Percentiles rank a stretch among this genome's conserved stretches.
Conservation (phyloP, 2,113 vertebrate species). For the Notechis scutatus region DNA sequence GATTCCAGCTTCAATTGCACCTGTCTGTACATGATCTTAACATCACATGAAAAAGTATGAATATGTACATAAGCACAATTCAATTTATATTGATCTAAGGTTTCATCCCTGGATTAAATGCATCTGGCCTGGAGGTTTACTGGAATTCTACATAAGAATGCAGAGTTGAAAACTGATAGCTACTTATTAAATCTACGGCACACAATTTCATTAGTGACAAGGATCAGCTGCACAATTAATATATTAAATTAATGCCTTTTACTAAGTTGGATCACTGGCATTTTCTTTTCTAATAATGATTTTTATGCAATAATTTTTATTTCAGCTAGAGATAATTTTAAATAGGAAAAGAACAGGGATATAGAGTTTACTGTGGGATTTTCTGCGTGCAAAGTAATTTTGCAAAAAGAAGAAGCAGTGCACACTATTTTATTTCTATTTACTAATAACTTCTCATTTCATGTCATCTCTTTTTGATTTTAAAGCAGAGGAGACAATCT, state of each 20-base stretch:
- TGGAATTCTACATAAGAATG: background rate
- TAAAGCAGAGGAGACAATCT: background rate
- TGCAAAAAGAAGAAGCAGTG: background rate
- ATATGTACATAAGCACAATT: background rate
- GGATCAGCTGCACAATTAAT: background rate
- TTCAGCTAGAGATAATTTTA: background rate
- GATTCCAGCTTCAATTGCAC: background rate
- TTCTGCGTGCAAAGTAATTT: background rate
- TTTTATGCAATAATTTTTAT: background rate
- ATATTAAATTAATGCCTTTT: background rate
- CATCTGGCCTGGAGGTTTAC: background rate
- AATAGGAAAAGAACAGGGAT: background rate
- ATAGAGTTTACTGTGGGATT: background rate
- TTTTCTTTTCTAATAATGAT: background rate
- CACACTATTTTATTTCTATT: background rate
- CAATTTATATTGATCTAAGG: background rate
- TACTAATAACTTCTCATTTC: background rate
- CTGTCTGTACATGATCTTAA: background rate
- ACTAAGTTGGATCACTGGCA: background rate
- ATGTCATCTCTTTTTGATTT: background rate
- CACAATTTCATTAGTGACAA: background rate
- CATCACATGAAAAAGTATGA: background rate
- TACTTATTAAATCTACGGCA: background rate
- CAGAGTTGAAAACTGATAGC: background rate
- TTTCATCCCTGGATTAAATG: background rate